A percentile compares a stretch with the other conserved stretches of the same genome.
phyloP scores from a whole-genome alignment of 2,888 invertebrate species.

The Mesoligia furuncula region DNA sequence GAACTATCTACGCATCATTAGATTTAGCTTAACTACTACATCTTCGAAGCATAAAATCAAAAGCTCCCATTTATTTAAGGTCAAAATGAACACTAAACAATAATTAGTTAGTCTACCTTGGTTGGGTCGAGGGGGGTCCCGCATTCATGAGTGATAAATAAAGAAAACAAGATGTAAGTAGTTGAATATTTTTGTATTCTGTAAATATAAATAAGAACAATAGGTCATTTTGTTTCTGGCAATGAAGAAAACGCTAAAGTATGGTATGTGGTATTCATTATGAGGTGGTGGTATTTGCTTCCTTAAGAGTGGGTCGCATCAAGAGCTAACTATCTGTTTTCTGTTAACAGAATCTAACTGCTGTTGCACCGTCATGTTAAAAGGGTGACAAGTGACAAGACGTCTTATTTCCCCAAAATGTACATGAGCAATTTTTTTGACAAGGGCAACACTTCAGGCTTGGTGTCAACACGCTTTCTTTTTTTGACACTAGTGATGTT shows the following conservation, averaged over 20 bases:
- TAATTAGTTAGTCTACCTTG: background rate
- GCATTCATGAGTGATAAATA: background rate
- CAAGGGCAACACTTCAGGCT: background rate
- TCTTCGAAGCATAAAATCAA: background rate
- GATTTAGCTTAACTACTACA: background rate
- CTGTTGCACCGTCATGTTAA: too few relatives aligned
- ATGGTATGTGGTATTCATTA: background rate
- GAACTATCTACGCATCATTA: background rate
- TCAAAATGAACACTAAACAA: background rate
- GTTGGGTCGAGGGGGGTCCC: background rate
- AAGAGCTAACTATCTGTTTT: too few relatives aligned
- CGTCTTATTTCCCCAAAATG: too few relatives aligned
- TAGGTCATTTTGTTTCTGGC: background rate
- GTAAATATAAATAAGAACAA: background rate
- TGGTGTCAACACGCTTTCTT: too few relatives aligned
- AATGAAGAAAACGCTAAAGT: background rate
- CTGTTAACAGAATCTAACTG: too few relatives aligned
- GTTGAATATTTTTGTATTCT: constrained; percentile 16
- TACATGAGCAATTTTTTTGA: background rate
- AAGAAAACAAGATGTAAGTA: background rate
- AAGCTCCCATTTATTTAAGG: background rate
- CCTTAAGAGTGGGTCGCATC: too few relatives aligned
- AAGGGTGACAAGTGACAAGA: too few relatives aligned
- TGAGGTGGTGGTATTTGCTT: background rate
- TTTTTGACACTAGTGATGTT: too few relatives aligned